Conservation (phyloP, 2,797 vertebrate species). For the Mustela erminea region DNA sequence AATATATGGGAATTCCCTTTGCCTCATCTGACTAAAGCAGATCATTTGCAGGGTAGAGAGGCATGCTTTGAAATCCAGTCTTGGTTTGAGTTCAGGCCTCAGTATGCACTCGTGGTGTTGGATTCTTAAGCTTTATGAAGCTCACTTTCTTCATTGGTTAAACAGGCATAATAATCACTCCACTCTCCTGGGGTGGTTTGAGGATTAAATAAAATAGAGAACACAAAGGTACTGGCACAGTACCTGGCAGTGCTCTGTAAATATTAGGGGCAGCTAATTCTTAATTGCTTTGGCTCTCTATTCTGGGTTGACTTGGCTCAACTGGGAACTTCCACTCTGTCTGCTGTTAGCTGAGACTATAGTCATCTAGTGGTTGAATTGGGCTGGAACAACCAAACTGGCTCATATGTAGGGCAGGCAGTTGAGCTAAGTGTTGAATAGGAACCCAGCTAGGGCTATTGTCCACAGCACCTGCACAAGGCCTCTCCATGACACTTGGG, state of each 20-base stretch:
- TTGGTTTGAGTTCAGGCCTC: background rate
- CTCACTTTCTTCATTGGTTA: constrained; percentile 33
- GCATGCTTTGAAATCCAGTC: background rate
- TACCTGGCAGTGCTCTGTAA: background rate
- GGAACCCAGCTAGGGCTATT: background rate
- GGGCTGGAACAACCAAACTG: background rate
- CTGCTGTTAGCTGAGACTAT: background rate
- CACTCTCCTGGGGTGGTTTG: background rate
- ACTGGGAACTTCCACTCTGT: background rate
- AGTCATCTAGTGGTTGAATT: constrained; percentile 15
- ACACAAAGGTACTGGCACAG: background rate
- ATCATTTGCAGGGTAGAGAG: background rate
- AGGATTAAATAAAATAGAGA: constrained; percentile 12
- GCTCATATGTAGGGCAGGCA: background rate
- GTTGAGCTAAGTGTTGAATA: background rate
- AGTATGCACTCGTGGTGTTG: background rate
- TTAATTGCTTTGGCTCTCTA: background rate
- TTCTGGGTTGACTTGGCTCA: background rate
- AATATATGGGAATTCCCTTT: constrained; percentile 7
- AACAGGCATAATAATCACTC: background rate
- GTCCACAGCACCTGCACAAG: background rate
- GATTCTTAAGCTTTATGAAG: constrained; percentile 17
- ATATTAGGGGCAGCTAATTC: background rate
- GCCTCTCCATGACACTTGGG: background rate
- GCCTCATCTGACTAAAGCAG: background rate